Evolutionary conservation across 2,888 invertebrate genomes (phyloP), one percentile per base, ranked within the genome.

Genomic region (Noctua janthe): DNA sequence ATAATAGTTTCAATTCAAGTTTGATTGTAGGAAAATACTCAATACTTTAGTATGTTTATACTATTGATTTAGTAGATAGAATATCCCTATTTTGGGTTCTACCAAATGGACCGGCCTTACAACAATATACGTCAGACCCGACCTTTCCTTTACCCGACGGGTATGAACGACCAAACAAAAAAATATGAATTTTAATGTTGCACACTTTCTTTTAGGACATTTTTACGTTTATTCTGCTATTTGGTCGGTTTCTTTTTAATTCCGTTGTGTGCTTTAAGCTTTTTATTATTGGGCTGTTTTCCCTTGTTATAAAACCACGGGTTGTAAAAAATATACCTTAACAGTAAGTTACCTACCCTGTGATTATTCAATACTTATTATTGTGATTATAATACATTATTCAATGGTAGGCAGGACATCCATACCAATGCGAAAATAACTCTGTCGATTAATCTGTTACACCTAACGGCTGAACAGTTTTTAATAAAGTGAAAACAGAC

Each of bases 171-270:
- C 54, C 73, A 67, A 74, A 76, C 62, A 67, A 76, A 85, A 71
- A 69, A 71, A 51, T 59, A 83, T 84, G 76, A 74, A 81, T 81
- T 84, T 84, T 84, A 74, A 74, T 80, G 81, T 39, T 76, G 62
- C 76, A 67, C 71, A 74, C 66, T 66, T 83, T 81, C 59, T 73
- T 76, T 83, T 74, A 72, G 59, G 67, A 71, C 54, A n/a, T 71
- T 83, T 83, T 83, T 69, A 84, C 29, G 71, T 80, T 80, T 73
- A 80, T 59, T 66, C 13, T 66, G 72, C 35, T 75, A 64, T 76
- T 73, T 29, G 51, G 51, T 71, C 13, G 73, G 76, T 76, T 80
- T 49, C 43, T 71, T 76, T 82, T 83, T 81, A 83, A 84, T 84
- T 84, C 54, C 13, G 39, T 43, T 75, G 35, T 64, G 64, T 70